Evolutionary conservation across 2,113 vertebrate genomes (phyloP), one percentile per base, ranked within the genome.

Genomic region (Sinocyclocheilus rhinocerous): DNA sequence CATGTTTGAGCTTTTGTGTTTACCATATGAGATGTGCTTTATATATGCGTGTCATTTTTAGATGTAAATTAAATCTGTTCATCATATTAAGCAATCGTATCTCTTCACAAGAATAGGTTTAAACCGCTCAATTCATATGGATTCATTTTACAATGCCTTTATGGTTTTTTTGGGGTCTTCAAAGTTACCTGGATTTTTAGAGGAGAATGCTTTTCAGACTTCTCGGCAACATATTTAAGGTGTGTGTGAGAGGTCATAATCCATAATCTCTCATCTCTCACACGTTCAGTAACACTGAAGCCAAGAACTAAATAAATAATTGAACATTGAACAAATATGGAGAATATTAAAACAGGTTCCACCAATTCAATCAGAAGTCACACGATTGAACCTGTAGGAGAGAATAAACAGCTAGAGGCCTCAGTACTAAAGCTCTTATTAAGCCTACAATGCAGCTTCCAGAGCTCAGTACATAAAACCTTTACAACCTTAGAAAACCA

Each of bases 381-480:
- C 13, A 16, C 22, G 33, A 59, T 12, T 42, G 13, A 57, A 24
- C 29, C 16, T 15, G 29, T 59, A 78, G 15, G 33, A 5, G 42
- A 5, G 13, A 77, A 16, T 10, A 29, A 26, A 26, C 12, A 29
- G 63, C 63, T 67, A 67, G 48, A 61, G n/a, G 22, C 33, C 1
- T 42, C 2, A 61, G 55, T 7, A 80, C 57, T 80, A 63, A 63
- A 63, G 33, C 55, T 80, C 33, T 80, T 42, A 59, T 24, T 80
- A 61, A 79, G 22, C 55, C 22, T 15, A 80, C 33, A 80, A 39
- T 63, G 12, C 22, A 42, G 55, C 3, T 80, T 80, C 57, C 11
- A 16, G 57, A 36, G 36, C 57, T 80, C 57, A 80, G 9, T 63
- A 63, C 57, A 80, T 63, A 80, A 80, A 63, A 63, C 22, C 55